A percentile compares a stretch with the other conserved stretches of the same genome.
Conservation (phyloP, 2,888 invertebrate genomes). For the Andrena flavipes region DNA sequence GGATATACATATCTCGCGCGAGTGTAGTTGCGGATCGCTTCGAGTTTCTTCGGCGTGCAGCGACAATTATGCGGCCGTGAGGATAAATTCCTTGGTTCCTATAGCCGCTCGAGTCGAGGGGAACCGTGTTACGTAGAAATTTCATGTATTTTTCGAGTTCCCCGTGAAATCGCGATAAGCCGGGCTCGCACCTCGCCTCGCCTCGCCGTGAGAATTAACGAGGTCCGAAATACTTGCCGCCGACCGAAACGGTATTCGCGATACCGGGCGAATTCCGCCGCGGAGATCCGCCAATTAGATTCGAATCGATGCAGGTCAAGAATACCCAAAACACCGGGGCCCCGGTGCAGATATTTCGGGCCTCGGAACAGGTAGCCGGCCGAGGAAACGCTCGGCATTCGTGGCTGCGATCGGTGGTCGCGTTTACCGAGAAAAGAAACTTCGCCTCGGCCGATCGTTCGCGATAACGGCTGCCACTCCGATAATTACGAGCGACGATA, state of each 20-base stretch:
- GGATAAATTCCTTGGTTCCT: slow-evolving; percentile 43
- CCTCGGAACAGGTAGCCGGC: slow-evolving; percentile 48
- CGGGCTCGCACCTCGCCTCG: slow-evolving; percentile 59
- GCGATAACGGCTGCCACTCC: slow-evolving; percentile 33
- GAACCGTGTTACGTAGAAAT: slow-evolving; percentile 61
- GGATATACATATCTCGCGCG: not conserved
- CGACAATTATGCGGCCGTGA: slow-evolving; percentile 22
- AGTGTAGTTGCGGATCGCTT: slow-evolving; percentile 26
- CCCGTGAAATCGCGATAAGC: slow-evolving; percentile 73
- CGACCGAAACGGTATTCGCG: slow-evolving; percentile 70
- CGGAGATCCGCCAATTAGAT: slow-evolving; percentile 70
- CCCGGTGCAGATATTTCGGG: slow-evolving; percentile 50
- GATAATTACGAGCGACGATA: slow-evolving; percentile 17
- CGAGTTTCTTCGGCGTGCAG: slow-evolving; percentile 9
- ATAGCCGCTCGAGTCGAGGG: slow-evolving; percentile 8
- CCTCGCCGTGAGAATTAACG: slow-evolving; percentile 79
- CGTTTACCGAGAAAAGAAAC: slow-evolving; percentile 38
- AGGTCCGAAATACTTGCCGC: slow-evolving; percentile 77
- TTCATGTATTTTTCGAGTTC: slow-evolving; percentile 59
- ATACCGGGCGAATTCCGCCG: slow-evolving; percentile 53
- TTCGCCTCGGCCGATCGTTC: slow-evolving; percentile 32
- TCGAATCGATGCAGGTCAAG: slow-evolving; percentile 69
- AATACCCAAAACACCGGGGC: slow-evolving; percentile 50
- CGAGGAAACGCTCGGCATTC: slow-evolving; percentile 32
- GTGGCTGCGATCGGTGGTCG: slow-evolving; percentile 28